Evolutionary conservation across 2,113 vertebrate species (phyloP).

Genomic region (Sturnus vulgaris): DNA sequence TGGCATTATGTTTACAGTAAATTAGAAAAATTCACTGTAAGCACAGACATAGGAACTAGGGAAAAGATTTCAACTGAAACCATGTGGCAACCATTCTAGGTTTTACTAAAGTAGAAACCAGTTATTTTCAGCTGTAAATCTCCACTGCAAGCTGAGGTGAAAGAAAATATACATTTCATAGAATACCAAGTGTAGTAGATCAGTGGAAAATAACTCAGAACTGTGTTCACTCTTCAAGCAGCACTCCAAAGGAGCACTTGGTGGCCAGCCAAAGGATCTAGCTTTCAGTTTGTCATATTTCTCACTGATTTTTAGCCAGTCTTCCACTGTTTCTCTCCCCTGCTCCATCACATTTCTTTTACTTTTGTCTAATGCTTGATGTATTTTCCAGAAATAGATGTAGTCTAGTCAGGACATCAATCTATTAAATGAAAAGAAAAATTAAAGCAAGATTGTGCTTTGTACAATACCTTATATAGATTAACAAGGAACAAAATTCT

Average conservation of each 20-base stretch:
- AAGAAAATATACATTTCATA: conserved; percentile 5
- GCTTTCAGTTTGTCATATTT: conserved; percentile 3
- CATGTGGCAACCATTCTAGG: background rate
- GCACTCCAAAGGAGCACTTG: background rate
- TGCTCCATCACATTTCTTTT: background rate
- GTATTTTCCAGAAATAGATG: background rate
- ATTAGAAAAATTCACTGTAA: background rate
- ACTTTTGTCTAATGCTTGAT: background rate
- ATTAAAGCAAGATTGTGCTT: background rate
- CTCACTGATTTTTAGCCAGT: background rate
- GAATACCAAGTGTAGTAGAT: conserved; percentile 3
- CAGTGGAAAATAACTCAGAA: conserved; percentile 25
- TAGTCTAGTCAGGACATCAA: background rate
- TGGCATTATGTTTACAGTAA: background rate
- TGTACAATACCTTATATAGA: background rate
- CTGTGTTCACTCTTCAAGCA: background rate
- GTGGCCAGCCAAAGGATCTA: background rate
- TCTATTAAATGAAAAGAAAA: background rate
- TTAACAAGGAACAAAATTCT: background rate
- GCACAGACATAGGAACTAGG: background rate
- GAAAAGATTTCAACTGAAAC: background rate
- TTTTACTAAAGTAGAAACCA: conserved; percentile 2
- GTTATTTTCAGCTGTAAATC: background rate
- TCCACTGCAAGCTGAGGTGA: background rate
- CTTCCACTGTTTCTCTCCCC: background rate